phyloP scores from a whole-genome alignment of 2,888 invertebrate genomes.

The Dicranocentrus wangi region DNA sequence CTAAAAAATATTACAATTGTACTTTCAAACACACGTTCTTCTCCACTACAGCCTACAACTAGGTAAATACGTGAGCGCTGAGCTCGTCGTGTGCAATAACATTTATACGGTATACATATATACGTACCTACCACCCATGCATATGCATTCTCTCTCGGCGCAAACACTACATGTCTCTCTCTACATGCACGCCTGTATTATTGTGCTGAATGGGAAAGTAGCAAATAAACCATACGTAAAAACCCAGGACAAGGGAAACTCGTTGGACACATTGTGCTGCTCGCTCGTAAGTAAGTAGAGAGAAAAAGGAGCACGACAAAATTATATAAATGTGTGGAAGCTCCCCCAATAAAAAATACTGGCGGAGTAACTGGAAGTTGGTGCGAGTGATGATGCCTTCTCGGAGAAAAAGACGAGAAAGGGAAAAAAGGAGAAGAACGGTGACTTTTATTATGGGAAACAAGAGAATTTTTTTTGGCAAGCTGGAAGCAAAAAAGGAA shows the following conservation, averaged over 20 bases:
- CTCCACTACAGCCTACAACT: too few relatives aligned
- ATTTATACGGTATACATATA: background rate
- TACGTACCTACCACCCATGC: background rate
- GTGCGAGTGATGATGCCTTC: conserved; percentile 25
- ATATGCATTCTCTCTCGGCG: background rate
- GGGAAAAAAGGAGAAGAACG: conserved; percentile 18
- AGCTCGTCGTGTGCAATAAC: background rate
- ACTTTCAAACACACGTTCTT: too few relatives aligned
- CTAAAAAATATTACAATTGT: conserved; percentile 17
- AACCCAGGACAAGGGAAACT: conserved; percentile 1
- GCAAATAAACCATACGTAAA: background rate
- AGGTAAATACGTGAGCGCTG: too few relatives aligned
- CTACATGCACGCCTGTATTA: background rate
- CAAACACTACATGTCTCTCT: background rate
- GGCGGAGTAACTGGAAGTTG: too few relatives aligned
- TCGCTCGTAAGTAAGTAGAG: too few relatives aligned
- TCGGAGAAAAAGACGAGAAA: conserved; percentile 17
- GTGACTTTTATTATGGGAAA: conserved; percentile 56
- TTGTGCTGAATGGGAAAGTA: background rate
- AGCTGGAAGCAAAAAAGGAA: conserved; percentile 15
- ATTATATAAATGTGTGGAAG: conserved; percentile 49
- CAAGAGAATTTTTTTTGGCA: conserved; percentile 49
- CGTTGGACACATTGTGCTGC: conserved; percentile 29
- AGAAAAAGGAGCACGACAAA: conserved; percentile 49
- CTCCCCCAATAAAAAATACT: conserved; percentile 41